These are phyloP conservation scores for Anolis apletophallus DNA, from an alignment of 2,797 vertebrate species.

Conservation along the genomic window DNA sequence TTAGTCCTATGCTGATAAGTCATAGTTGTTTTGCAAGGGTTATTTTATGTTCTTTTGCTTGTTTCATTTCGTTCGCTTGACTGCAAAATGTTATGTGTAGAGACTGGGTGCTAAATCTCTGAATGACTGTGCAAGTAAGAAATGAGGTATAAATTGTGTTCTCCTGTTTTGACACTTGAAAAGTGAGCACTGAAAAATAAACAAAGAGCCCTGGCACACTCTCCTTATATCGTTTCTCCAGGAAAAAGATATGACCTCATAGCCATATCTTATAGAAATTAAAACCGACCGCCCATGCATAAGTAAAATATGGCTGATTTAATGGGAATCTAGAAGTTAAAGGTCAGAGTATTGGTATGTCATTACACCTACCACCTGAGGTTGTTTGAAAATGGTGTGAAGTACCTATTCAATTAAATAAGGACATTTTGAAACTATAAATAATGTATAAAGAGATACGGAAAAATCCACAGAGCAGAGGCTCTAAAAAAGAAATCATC, in stretches of 20 bases:
- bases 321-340: constrained; percentile 78
- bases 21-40: background rate
- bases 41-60: background rate
- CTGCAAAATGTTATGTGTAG: background rate
- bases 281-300: constrained; percentile 70
- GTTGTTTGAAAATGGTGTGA: constrained; percentile 76
- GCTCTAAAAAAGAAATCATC: constrained; percentile 70
- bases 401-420: constrained; percentile 77
- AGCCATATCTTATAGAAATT: constrained; percentile 69
- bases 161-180: constrained; percentile 53
- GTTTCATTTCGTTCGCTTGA: background rate
- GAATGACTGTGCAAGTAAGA: constrained; percentile 47
- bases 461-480: constrained; percentile 71
- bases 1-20: too few relatives aligned
- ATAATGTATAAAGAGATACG: constrained; percentile 78
- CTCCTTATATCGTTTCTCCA: constrained; percentile 55
- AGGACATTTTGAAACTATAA: constrained; percentile 79
- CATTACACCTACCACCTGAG: constrained; percentile 70
- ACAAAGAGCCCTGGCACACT: constrained; percentile 27
- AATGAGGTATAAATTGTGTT: constrained; percentile 44
- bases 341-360: constrained; percentile 75
- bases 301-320: constrained; percentile 71
- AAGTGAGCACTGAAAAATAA: constrained; percentile 44
- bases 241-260: constrained; percentile 53
- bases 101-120: background rate